Base-by-base conservation (phyloP, 2,888 invertebrate genomes). In the Metopia argyrocephala region DNA sequence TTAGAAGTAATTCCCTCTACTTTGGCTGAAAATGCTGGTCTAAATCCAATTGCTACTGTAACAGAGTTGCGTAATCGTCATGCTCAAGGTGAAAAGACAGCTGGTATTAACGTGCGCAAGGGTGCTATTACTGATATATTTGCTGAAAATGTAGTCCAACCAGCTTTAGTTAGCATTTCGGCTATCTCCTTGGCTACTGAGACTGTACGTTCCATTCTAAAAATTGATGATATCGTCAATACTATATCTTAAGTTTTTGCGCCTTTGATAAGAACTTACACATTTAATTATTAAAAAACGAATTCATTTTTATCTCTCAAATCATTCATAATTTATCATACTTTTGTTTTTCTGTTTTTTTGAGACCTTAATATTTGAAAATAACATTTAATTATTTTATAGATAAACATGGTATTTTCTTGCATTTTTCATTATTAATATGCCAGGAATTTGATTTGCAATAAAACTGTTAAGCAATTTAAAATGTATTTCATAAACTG, bases 101-200 rank as follows among this genome's bases (percentile, higher is more conserved):
- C 97, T 59, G 99, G 99, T 69, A 98, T 99, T 84, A 99, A 99
- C 92, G 98, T 99, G 78, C 94, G 98, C 64, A 96, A 96, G 92
- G 99, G 99, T 69, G 94, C 95, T 84, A 98, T 99, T 85, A 97
- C 98, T 2, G 97, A 99, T 91, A 99, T 99, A 91, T 92, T 97
- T 78, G 97, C 97, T 84, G 99, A 99, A 91, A 96, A 97, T 92
- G 99, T 99, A 76, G 94, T 99, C 78, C 99, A 99, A 91, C 99
- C 99, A 57, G 93, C 99, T 85, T 93, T 99, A 88, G 99, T 99
- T 68, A 97, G 97, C 75, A 94, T 94, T 65, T 97, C 97, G 85
- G 97, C 98, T 62, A 94, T 99, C 85, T 96, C 95, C 71, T 93
- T 99, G 86, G 96, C 99, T 82, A 95, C 99, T 0, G 99, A 99